These are phyloP conservation scores for Chamaetylas fuelleborni DNA, from an alignment of 2,113 vertebrate species.

Conservation along the genomic window DNA sequence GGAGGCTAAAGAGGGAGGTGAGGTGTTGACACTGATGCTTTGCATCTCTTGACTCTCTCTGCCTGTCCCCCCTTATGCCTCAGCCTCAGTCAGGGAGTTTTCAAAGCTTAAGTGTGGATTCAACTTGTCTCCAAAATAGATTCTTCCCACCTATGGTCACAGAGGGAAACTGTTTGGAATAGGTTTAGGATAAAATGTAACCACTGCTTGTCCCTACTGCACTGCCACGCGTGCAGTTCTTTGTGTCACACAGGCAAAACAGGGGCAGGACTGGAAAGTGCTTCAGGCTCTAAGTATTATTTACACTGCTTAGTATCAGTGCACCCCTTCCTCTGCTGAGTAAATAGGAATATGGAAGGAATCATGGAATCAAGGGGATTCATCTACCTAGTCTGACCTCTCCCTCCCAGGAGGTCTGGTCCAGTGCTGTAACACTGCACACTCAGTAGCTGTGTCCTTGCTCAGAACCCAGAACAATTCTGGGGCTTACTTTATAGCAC, in stretches of 20 bases:
- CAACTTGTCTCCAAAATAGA: not conserved
- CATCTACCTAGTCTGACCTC: not conserved
- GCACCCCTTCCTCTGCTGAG: not conserved
- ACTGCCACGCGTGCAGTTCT: not conserved
- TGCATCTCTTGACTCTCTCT: not conserved
- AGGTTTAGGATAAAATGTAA: not conserved
- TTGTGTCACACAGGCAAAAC: not conserved
- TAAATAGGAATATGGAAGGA: not conserved
- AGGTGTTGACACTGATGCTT: not conserved
- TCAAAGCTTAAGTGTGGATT: not conserved
- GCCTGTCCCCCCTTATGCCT: not conserved
- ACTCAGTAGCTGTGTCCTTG: not conserved
- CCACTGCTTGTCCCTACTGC: not conserved
- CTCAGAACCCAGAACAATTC: not conserved
- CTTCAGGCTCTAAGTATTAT: not conserved
- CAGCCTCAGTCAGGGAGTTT: not conserved
- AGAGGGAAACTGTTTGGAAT: not conserved
- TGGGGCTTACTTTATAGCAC: not conserved
- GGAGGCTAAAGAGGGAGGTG: not conserved
- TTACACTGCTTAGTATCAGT: not conserved
- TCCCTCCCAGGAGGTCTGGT: not conserved
- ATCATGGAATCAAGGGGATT: not conserved
- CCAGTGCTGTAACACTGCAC: not conserved
- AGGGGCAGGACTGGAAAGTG: not conserved
- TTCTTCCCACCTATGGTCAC: not conserved